phyloP scores from a whole-genome alignment of 2,113 vertebrate species.

The Actenoides hombroni region DNA sequence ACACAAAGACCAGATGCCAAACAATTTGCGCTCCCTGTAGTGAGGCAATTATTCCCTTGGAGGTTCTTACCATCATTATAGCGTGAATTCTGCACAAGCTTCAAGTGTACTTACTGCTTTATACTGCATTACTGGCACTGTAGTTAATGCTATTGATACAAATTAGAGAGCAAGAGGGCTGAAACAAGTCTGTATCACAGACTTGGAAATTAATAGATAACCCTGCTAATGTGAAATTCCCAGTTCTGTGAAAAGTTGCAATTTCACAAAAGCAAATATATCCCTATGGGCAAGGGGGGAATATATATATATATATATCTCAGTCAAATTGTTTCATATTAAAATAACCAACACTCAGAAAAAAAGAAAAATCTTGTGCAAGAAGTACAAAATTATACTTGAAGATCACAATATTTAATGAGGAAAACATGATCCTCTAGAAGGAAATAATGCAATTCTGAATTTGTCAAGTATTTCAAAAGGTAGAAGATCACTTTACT shows the following conservation, averaged over 20 bases:
- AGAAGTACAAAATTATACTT: background rate
- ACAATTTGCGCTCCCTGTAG: background rate
- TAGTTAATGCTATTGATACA: background rate
- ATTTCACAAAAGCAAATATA: background rate
- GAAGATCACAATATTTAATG: background rate
- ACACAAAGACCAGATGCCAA: slow-evolving; percentile 1
- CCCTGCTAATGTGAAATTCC: background rate
- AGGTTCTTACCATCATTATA: background rate
- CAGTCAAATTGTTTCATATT: background rate
- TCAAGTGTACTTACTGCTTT: background rate
- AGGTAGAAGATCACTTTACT: background rate
- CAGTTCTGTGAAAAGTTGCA: background rate
- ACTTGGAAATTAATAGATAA: background rate
- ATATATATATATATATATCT: background rate
- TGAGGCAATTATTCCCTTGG: slow-evolving; percentile 9
- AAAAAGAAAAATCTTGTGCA: background rate
- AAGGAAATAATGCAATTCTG: background rate
- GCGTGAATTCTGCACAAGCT: background rate
- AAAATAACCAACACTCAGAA: background rate
- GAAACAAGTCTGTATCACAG: background rate
- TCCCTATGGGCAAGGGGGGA: fast-evolving
- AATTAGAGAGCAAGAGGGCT: background rate
- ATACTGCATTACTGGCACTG: background rate
- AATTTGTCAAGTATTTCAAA: background rate
- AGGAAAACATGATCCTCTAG: background rate